Conservation (phyloP, 2,888 invertebrate species). For the Ophraella communa region DNA sequence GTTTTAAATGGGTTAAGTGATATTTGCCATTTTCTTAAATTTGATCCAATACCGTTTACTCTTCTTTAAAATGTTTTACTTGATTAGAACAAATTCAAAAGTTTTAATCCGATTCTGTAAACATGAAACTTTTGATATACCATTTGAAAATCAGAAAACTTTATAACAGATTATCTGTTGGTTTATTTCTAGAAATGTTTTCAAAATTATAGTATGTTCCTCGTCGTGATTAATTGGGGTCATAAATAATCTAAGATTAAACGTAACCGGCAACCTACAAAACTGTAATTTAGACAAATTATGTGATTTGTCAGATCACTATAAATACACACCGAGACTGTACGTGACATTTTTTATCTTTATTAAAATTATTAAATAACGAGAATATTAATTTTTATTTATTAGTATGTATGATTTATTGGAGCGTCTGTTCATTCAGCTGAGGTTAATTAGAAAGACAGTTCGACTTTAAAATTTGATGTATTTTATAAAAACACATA, state of each 20-base stretch:
- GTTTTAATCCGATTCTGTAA: not conserved
- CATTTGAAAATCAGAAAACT: constrained; percentile 5
- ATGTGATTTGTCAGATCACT: constrained; percentile 19
- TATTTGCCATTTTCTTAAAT: no score
- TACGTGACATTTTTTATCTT: not conserved
- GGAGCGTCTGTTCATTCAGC: not conserved
- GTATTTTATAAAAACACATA: no score
- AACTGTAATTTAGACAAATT: constrained; percentile 22
- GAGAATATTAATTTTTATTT: not conserved
- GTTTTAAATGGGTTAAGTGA: no score
- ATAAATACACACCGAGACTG: constrained; percentile 10
- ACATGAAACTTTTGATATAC: not conserved
- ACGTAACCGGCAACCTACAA: constrained; percentile 10
- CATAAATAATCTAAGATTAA: constrained; percentile 11
- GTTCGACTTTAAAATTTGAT: no score
- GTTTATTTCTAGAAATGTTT: constrained; percentile 15
- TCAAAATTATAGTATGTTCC: constrained; percentile 14
- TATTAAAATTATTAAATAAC: not conserved
- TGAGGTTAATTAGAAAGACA: no score
- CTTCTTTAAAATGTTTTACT: no score
- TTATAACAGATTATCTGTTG: constrained; percentile 16
- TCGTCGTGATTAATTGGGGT: constrained; percentile 13
- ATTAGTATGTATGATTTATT: not conserved
- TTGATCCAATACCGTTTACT: no score
- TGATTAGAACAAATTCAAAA: not conserved